These are phyloP conservation scores for Colinus virginianus DNA, from an alignment of 2,113 vertebrate species.

Conservation along the genomic window DNA sequence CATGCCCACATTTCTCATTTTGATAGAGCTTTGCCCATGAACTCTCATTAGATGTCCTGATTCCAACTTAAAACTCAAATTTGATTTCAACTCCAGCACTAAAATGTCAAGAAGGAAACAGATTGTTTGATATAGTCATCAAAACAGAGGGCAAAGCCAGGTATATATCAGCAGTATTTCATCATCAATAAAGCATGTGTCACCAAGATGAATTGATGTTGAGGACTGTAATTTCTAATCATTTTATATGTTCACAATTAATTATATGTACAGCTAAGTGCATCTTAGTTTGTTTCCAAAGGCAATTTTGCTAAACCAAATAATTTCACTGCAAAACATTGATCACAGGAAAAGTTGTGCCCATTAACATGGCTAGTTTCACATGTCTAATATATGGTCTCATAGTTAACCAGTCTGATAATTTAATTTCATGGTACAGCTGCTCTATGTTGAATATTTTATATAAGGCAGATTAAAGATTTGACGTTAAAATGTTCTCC, in stretches of 20 bases:
- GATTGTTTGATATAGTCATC: neutral
- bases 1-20: constrained; percentile 42
- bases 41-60: constrained; percentile 46
- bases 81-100: constrained; percentile 20
- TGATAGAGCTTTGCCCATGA: constrained; percentile 54
- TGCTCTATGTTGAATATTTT: neutral
- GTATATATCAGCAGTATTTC: neutral
- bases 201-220: neutral
- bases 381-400: constrained; percentile 10
- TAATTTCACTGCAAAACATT: neutral
- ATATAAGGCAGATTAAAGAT: neutral
- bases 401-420: constrained; percentile 42
- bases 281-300: constrained; percentile 2
- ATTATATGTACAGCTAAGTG: neutral
- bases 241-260: constrained; percentile 25
- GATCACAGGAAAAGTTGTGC: neutral
- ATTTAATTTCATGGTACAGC: constrained; percentile 42
- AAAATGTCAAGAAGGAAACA: neutral
- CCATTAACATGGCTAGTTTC: constrained; percentile 13
- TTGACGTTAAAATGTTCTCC: neutral
- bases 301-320: constrained; percentile 3
- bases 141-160: neutral
- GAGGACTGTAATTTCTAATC: neutral
- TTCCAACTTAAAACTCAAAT: constrained; percentile 44
- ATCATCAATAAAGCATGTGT: neutral